These are phyloP conservation scores for Metalampra italica DNA, from an alignment of 2,888 invertebrate species.

Conservation along the genomic window DNA sequence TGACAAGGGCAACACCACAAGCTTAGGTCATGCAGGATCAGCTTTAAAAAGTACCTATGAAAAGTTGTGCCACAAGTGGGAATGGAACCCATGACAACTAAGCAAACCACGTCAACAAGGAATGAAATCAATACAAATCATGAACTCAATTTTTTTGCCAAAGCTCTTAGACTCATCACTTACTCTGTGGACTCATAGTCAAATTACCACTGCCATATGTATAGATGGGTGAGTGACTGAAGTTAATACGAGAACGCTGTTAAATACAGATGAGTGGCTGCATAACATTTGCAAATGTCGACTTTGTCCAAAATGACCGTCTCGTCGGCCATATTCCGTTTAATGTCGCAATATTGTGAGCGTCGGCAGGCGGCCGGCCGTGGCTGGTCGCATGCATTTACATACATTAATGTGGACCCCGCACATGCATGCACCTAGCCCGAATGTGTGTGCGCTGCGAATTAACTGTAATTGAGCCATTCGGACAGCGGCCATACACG, in stretches of 20 bases:
- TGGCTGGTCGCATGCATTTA: slow-evolving; percentile 70
- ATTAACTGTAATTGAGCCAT: slow-evolving; percentile 79
- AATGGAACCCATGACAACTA: too few species aligned
- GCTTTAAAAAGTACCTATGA: too few species aligned
- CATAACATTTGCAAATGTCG: slow-evolving; percentile 64
- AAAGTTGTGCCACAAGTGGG: too few species aligned
- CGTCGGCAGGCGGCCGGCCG: slow-evolving; percentile 64
- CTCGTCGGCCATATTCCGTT: slow-evolving; percentile 72
- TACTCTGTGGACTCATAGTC: too few species aligned
- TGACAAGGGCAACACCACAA: too few species aligned
- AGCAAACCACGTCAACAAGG: too few species aligned
- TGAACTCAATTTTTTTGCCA: too few species aligned
- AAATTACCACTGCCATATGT: too few species aligned
- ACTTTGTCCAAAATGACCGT: slow-evolving; percentile 71
- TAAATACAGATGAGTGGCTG: slow-evolving; percentile 50
- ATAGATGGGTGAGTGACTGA: neutral
- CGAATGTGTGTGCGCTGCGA: slow-evolving; percentile 73
- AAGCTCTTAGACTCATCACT: too few species aligned
- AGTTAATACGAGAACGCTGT: slow-evolving; percentile 34
- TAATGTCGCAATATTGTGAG: slow-evolving; percentile 76
- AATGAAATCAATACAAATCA: too few species aligned
- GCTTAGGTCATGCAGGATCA: too few species aligned
- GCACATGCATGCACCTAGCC: slow-evolving; percentile 67
- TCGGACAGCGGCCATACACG: slow-evolving; percentile 63
- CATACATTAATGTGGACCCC: slow-evolving; percentile 74